Conservation (phyloP, 2,888 invertebrate genomes). For the Meta bourneti region DNA sequence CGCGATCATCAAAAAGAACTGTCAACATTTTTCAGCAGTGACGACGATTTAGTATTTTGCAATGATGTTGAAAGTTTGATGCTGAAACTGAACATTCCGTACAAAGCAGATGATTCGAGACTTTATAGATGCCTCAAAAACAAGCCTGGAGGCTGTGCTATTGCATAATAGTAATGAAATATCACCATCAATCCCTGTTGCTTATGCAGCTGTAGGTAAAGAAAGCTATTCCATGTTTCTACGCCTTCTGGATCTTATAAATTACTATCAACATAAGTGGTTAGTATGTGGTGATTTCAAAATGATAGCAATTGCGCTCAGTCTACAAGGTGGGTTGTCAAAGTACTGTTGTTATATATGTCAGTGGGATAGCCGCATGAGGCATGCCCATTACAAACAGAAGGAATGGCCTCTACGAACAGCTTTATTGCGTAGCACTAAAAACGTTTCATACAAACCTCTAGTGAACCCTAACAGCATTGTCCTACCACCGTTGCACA, state of each 20-base stretch:
- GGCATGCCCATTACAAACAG: conserved; percentile 25
- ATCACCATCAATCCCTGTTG: conserved; percentile 10
- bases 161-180: conserved; percentile 30
- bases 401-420: no score
- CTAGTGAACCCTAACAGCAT: neutral
- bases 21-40: no score
- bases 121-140: no score
- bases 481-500: conserved; percentile 27
- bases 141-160: no score
- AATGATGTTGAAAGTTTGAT: no score
- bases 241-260: conserved; percentile 24
- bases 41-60: no score
- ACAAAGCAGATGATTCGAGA: no score
- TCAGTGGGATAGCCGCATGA: conserved; percentile 26
- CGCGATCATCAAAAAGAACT: no score
- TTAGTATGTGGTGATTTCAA: no score
- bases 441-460: no score
- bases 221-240: conserved; percentile 16
- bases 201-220: conserved; percentile 35
- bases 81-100: no score
- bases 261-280: neutral
- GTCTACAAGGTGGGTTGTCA: conserved; percentile 20
- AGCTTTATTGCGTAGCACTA: no score
- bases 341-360: conserved; percentile 24
- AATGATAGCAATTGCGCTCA: neutral